Percentiles rank a stretch among this genome's conserved stretches.
phyloP scores from a whole-genome alignment of 2,113 vertebrate genomes.

The Crotalus helleri region DNA sequence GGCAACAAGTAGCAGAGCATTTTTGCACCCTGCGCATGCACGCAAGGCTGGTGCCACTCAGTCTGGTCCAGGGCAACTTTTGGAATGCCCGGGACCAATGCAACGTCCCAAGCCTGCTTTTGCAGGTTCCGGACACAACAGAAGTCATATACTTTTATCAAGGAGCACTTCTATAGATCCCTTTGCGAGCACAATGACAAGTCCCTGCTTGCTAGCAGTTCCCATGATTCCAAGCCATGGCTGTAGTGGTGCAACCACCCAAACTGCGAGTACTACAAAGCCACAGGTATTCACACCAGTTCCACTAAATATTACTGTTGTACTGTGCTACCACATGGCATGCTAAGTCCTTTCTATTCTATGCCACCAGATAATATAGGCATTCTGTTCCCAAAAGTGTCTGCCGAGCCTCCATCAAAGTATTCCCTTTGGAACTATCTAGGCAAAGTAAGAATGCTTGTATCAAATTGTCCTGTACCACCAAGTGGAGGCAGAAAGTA shows the following conservation, averaged over 20 bases:
- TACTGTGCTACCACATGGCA: neutral
- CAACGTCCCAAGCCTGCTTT: no score
- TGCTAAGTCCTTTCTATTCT: neutral
- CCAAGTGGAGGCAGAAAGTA: neutral
- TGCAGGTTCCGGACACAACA: no score
- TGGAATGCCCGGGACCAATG: no score
- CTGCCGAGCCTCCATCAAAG: neutral
- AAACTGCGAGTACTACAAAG: neutral
- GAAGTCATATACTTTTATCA: neutral
- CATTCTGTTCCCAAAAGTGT: neutral
- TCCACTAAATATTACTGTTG: neutral
- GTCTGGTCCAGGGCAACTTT: no score
- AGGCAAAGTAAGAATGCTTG: neutral
- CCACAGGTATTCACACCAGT: neutral
- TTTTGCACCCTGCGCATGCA: no score
- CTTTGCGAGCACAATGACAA: neutral
- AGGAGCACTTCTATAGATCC: neutral
- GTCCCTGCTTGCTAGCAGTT: neutral
- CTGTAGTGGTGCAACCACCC: neutral
- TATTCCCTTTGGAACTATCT: neutral
- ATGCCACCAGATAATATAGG: neutral
- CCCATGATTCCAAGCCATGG: neutral
- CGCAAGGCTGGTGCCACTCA: no score
- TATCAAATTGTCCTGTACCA: neutral
- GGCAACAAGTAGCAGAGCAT: no score